Percentiles rank a stretch among this genome's conserved stretches.
These are phyloP conservation scores for Platorchestia sp. DNA, from an alignment of 1,140 invertebrate genomes.

Conservation along the genomic window DNA sequence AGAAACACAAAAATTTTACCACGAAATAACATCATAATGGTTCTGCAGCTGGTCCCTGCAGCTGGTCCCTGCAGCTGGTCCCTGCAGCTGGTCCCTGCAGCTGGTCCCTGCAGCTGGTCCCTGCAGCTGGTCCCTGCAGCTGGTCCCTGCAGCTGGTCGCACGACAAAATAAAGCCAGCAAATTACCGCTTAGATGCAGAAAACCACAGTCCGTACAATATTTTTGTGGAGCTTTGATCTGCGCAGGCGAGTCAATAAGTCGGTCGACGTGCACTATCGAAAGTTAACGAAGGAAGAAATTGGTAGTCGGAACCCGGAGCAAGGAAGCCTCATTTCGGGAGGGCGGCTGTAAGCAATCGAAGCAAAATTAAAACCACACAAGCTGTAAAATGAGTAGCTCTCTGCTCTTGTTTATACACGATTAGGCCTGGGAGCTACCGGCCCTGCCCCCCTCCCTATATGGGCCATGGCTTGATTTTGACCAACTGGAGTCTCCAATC, in stretches of 20 bases:
- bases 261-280: slow-evolving; percentile 26
- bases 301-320: neutral
- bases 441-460: neutral
- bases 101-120: too few relatives aligned
- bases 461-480: neutral
- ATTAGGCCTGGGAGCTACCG: slow-evolving; percentile 36
- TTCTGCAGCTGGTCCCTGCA: too few relatives aligned
- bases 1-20: too few relatives aligned
- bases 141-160: neutral
- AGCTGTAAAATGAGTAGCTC: slow-evolving; percentile 50
- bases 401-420: slow-evolving; percentile 48
- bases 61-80: too few relatives aligned
- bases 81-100: too few relatives aligned
- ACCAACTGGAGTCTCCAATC: neutral
- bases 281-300: slow-evolving; percentile 35
- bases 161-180: neutral
- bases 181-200: neutral
- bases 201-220: slow-evolving; percentile 1
- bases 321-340: neutral
- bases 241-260: slow-evolving; percentile 22
- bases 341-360: slow-evolving; percentile 48
- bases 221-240: slow-evolving; percentile 25
- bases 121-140: too few relatives aligned
- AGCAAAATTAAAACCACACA: slow-evolving; percentile 53
- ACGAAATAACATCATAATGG: too few relatives aligned